Evolutionary conservation across 2,888 invertebrate species (phyloP).

Genomic region (Trichopria drosophilae): DNA sequence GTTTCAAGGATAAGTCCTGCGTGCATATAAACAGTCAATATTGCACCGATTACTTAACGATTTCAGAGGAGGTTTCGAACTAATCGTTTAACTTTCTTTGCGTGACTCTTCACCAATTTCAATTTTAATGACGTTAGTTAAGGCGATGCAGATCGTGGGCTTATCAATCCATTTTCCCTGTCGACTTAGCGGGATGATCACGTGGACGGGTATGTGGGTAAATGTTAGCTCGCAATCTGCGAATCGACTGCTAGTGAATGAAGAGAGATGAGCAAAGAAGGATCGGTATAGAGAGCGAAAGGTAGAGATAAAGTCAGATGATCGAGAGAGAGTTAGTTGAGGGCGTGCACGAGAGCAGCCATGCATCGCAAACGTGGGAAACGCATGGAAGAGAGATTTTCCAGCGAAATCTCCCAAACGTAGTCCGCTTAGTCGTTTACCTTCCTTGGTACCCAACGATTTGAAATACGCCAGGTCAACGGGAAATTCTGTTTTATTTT

Average conservation of each 20-base stretch:
- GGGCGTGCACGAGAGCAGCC: conserved; percentile 39
- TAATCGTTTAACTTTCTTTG: too few relatives aligned
- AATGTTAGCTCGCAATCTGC: conserved; percentile 45
- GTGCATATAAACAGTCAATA: too few relatives aligned
- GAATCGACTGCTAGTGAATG: conserved; percentile 33
- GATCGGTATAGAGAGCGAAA: conserved; percentile 22
- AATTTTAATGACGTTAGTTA: conserved; percentile 22
- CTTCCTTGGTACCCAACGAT: conserved; percentile 7
- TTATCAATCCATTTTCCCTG: conserved; percentile 41
- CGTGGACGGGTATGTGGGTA: conserved; percentile 38
- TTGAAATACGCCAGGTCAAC: not conserved
- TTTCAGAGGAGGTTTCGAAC: too few relatives aligned
- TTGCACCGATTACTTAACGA: too few relatives aligned
- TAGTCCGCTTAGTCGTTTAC: conserved; percentile 35
- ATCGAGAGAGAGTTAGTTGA: conserved; percentile 35
- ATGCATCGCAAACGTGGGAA: conserved; percentile 46
- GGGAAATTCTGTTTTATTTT: conserved; percentile 5
- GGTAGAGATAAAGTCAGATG: conserved; percentile 15
- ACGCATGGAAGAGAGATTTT: conserved; percentile 37
- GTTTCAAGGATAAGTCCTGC: too few relatives aligned
- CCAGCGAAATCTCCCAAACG: conserved; percentile 32
- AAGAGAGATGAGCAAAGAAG: conserved; percentile 26
- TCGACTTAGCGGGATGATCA: conserved; percentile 42
- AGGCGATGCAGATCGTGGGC: conserved; percentile 15
- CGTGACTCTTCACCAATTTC: too few relatives aligned